Conservation (phyloP, 2,888 invertebrate genomes). For the Reticulitermes lucifugus region DNA sequence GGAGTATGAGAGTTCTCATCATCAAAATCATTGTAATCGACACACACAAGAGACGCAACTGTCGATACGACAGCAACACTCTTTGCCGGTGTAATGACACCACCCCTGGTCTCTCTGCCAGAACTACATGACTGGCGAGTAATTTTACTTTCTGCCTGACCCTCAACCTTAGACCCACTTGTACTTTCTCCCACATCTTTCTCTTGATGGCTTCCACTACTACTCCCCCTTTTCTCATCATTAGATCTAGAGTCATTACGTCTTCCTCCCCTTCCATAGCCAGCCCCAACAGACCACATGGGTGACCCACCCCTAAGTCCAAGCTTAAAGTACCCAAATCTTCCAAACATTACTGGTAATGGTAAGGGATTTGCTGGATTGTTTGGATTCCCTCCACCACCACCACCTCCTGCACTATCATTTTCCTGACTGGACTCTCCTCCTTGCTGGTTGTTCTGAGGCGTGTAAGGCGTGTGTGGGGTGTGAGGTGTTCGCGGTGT, state of each 20-base stretch:
- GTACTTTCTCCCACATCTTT: slow-evolving; percentile 14
- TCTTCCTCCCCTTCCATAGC: slow-evolving; percentile 40
- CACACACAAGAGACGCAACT: slow-evolving; percentile 68
- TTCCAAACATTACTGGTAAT: slow-evolving; percentile 68
- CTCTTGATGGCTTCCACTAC: not conserved
- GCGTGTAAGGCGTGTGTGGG: slow-evolving; percentile 56
- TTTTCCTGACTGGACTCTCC: slow-evolving; percentile 53
- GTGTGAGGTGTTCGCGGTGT: slow-evolving; percentile 67
- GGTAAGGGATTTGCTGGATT: slow-evolving; percentile 71
- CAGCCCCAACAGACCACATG: slow-evolving; percentile 55
- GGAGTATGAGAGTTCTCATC: slow-evolving; percentile 69
- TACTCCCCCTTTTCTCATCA: slow-evolving; percentile 36
- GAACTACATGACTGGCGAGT: not conserved
- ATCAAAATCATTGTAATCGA: slow-evolving; percentile 72
- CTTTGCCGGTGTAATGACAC: slow-evolving; percentile 7
- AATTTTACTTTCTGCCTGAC: slow-evolving; percentile 1
- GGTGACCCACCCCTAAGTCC: slow-evolving; percentile 64
- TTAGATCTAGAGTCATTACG: slow-evolving; percentile 49
- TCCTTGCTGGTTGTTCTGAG: slow-evolving; percentile 51
- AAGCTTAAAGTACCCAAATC: slow-evolving; percentile 71
- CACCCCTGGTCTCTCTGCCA: slow-evolving; percentile 11
- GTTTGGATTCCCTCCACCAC: slow-evolving; percentile 68
- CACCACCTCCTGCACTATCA: slow-evolving; percentile 60
- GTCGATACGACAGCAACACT: slow-evolving; percentile 56
- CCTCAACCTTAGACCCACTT: not conserved